Percentiles rank a stretch among this genome's conserved stretches.
These are phyloP conservation scores for Leistus spinibarbis DNA, from an alignment of 2,888 invertebrate genomes.

Conservation along the genomic window DNA sequence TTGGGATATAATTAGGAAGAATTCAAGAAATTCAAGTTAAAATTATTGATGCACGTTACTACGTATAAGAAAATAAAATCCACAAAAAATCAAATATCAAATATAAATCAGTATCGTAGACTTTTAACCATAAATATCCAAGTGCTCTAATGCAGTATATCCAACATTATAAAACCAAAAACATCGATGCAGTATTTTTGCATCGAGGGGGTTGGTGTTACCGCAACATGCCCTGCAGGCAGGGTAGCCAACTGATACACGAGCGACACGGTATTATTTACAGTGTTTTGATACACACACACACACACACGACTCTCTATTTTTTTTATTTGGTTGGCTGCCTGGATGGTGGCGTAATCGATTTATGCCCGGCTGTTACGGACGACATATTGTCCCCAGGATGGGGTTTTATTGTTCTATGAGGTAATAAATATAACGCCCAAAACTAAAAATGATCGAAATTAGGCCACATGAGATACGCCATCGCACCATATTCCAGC, in stretches of 20 bases:
- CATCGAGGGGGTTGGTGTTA: not conserved
- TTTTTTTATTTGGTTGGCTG: not conserved
- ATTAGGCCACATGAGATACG: constrained; percentile 17
- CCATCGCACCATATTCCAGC: not conserved
- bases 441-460: constrained; percentile 25
- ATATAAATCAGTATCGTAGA: not conserved
- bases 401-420: constrained; percentile 34
- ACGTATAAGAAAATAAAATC: too few relatives aligned
- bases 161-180: not conserved
- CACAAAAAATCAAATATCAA: too few relatives aligned
- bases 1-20: too few relatives aligned
- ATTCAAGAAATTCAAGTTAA: too few relatives aligned
- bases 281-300: constrained; percentile 31
- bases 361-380: constrained; percentile 27
- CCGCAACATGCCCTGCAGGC: not conserved
- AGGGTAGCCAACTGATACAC: constrained; percentile 20
- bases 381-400: constrained; percentile 35
- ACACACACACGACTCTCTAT: too few relatives aligned
- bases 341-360: constrained; percentile 25
- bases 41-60: too few relatives aligned
- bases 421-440: constrained; percentile 25
- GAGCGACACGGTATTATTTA: constrained; percentile 29
- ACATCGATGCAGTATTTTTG: constrained; percentile 1
- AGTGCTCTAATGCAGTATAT: not conserved
- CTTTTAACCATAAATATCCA: not conserved